Base-by-base conservation (phyloP, 2,113 vertebrate species). In the Archocentrus centrarchus region DNA sequence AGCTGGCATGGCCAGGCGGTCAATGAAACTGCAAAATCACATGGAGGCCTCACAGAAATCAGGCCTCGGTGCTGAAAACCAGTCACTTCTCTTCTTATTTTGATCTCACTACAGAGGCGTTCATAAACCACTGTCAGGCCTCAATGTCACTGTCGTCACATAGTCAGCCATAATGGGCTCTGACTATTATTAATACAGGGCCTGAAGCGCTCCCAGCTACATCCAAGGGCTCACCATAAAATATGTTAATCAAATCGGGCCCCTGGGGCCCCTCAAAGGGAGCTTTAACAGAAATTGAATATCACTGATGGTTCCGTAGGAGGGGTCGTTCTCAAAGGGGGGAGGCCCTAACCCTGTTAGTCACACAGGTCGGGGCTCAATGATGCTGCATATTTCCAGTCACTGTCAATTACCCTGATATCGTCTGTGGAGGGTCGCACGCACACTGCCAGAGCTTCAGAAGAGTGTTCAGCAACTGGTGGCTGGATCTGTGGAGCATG, bases 341-440 rank as follows among this genome's bases (percentile, higher is more conserved):
- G 92, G 86, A 88, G 91, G 86, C 92, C 90, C 93, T 96, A 96
- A 95, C 94, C 94, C 95, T 93, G 93, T 96, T 96, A 96, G 95
- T 96, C 95, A 96, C 95, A 95, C 93, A 87, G 93, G 92, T 90
- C 82, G 90, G 78, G 90, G 87, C 92, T 96, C 94, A 95, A 94
- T 95, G 92, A 95, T 93, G 91, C 93, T 92, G 93, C 93, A 96
- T 96, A 96, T 96, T 96, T 96, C 94, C 94, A 95, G 95, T 96
- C 95, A 95, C 88, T 95, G 95, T 93, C 93, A 94, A 96, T 96
- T 96, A 96, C 92, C 92, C 89, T 93, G 95, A 96, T 88, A 93
- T 92, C 92, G 75, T 94, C 94, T 93, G 93, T 95, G 93, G 93
- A 94, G 87, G 94, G 91, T 94, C 86, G 89, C 87, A 85, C 77